Percentiles rank a stretch among this genome's conserved stretches.
Conservation (phyloP, 2,797 vertebrate species). For the Platyrinchus mystaceus region DNA sequence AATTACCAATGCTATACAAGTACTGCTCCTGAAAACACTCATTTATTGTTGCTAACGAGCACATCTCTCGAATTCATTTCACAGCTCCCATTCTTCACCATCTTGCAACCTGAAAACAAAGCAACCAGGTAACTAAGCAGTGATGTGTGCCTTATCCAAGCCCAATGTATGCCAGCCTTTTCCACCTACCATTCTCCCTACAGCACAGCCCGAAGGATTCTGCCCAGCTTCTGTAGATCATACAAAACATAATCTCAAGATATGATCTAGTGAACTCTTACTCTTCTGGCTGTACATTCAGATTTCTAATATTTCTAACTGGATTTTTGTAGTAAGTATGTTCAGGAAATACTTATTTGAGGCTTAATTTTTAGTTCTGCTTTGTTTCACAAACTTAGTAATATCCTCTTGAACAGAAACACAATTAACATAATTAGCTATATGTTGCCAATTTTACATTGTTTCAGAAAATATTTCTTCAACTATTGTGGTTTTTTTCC, state of each 20-base stretch:
- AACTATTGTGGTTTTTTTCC: neutral
- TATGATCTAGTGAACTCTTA: neutral
- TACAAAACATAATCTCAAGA: neutral
- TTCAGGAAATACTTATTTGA: neutral
- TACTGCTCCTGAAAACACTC: neutral
- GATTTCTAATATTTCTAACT: neutral
- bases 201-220: neutral
- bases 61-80: neutral
- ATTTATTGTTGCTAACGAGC: neutral
- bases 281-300: neutral
- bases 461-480: constrained; percentile 5
- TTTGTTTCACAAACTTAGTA: neutral
- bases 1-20: neutral
- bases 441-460: neutral
- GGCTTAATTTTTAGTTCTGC: constrained; percentile 5
- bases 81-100: neutral
- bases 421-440: neutral
- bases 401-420: neutral
- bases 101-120: neutral
- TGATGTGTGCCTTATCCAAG: neutral
- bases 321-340: neutral
- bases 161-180: accelerated
- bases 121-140: neutral
- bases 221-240: neutral
- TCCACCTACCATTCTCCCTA: neutral